Percentiles rank a stretch among this genome's conserved stretches.
These are phyloP conservation scores for Drosophila nigricruria DNA, from an alignment of 2,888 invertebrate genomes.

Conservation along the genomic window DNA sequence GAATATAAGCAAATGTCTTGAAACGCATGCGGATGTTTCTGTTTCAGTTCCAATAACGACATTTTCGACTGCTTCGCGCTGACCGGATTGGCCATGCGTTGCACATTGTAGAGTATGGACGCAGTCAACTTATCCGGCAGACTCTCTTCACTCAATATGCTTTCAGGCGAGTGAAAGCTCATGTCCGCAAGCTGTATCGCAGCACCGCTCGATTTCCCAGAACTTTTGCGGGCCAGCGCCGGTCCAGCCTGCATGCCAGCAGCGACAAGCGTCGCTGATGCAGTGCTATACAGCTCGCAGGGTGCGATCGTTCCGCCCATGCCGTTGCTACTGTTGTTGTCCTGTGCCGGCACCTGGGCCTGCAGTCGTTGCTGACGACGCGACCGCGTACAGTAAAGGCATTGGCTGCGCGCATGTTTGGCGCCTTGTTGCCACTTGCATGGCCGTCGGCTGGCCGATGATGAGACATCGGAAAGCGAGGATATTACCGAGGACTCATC, in stretches of 20 bases:
- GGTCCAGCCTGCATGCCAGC: slow-evolving; percentile 68
- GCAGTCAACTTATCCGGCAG: slow-evolving; percentile 83
- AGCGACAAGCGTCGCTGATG: slow-evolving; percentile 69
- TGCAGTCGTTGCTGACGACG: slow-evolving; percentile 72
- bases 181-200: slow-evolving; percentile 80
- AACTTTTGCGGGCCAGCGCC: slow-evolving; percentile 46
- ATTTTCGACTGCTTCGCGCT: slow-evolving; percentile 93
- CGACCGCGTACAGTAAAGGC: slow-evolving; percentile 83
- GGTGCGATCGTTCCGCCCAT: slow-evolving; percentile 42
- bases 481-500: slow-evolving; percentile 85
- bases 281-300: slow-evolving; percentile 70
- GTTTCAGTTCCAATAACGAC: slow-evolving; percentile 91
- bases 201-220: slow-evolving; percentile 1
- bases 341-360: slow-evolving; percentile 24
- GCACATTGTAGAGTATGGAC: slow-evolving; percentile 89
- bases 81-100: slow-evolving; percentile 92
- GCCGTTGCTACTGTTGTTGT: slow-evolving; percentile 25
- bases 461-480: slow-evolving; percentile 85
- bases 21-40: slow-evolving; percentile 90
- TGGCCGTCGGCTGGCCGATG: slow-evolving; percentile 83
- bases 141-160: slow-evolving; percentile 84
- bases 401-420: slow-evolving; percentile 83
- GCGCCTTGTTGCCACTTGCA: slow-evolving; percentile 79
- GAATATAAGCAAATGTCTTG: slow-evolving; percentile 96
- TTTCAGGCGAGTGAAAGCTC: slow-evolving; percentile 85